A percentile compares a stretch with the other conserved stretches of the same genome.
phyloP scores from a whole-genome alignment of 2,113 vertebrate genomes.

The Hypanus sabinus region DNA sequence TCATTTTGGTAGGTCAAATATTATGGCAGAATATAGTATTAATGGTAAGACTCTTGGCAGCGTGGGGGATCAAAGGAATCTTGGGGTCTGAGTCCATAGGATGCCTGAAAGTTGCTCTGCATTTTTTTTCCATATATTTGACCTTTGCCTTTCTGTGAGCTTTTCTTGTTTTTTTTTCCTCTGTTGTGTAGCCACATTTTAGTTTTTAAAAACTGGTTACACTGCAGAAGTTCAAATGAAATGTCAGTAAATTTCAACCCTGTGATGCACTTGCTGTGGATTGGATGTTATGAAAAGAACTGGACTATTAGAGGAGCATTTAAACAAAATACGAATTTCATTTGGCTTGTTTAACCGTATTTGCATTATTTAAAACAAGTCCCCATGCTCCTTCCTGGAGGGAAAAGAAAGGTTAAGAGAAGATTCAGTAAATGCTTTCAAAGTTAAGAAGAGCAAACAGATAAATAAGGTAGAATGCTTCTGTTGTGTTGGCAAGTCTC shows the following conservation, averaged over 20 bases:
- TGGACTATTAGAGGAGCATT: neutral
- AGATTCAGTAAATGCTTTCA: neutral
- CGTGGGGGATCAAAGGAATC: too few species aligned
- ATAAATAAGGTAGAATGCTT: neutral
- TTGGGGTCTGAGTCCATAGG: too few species aligned
- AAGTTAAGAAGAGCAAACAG: neutral
- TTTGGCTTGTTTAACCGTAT: neutral
- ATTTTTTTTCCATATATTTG: neutral
- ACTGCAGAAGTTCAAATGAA: neutral
- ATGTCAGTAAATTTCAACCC: neutral
- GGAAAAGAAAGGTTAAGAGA: neutral
- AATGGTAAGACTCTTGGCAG: too few species aligned
- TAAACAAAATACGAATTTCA: neutral
- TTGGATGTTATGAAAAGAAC: neutral
- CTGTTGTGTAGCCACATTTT: neutral
- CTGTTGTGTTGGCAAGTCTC: neutral
- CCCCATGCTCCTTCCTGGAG: neutral
- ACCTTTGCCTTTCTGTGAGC: neutral
- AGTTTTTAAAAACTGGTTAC: neutral
- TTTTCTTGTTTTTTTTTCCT: neutral
- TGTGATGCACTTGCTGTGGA: neutral
- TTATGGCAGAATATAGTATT: too few species aligned
- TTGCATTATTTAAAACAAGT: neutral
- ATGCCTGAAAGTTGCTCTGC: neutral
- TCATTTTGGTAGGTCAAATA: too few species aligned